These are phyloP conservation scores for Vicugna pacos DNA, from an alignment of 2,113 vertebrate species.

Conservation along the genomic window DNA sequence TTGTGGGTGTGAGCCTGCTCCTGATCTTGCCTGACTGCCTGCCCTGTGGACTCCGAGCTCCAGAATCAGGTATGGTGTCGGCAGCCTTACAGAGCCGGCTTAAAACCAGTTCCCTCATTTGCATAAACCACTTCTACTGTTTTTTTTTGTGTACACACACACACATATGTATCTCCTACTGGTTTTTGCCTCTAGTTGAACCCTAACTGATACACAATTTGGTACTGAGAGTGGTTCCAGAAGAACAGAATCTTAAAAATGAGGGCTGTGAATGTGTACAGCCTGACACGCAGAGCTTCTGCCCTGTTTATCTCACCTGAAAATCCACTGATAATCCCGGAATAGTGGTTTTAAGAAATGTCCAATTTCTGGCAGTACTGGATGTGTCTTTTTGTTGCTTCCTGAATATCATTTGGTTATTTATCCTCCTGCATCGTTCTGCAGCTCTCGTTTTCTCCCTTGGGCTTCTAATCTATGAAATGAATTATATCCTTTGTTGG, in stretches of 20 bases:
- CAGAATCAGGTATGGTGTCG: neutral
- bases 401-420: constrained; percentile 30
- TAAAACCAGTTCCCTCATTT: neutral
- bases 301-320: neutral
- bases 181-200: constrained; percentile 35
- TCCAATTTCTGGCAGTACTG: neutral
- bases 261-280: neutral
- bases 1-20: neutral
- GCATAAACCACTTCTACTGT: neutral
- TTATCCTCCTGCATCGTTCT: neutral
- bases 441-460: constrained; percentile 31
- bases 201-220: neutral
- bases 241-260: constrained; percentile 21
- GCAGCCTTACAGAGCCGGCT: neutral
- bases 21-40: neutral
- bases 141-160: neutral
- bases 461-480: constrained; percentile 17
- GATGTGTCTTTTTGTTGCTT: neutral
- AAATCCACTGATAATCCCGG: neutral
- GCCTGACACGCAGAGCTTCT: neutral
- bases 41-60: neutral
- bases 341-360: constrained; percentile 32
- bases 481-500: constrained; percentile 11
- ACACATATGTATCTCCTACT: neutral
- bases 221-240: neutral